Base-by-base conservation (phyloP, 92 coral and sea anemone genomes). In the Epizoanthus illoricatus region DNA sequence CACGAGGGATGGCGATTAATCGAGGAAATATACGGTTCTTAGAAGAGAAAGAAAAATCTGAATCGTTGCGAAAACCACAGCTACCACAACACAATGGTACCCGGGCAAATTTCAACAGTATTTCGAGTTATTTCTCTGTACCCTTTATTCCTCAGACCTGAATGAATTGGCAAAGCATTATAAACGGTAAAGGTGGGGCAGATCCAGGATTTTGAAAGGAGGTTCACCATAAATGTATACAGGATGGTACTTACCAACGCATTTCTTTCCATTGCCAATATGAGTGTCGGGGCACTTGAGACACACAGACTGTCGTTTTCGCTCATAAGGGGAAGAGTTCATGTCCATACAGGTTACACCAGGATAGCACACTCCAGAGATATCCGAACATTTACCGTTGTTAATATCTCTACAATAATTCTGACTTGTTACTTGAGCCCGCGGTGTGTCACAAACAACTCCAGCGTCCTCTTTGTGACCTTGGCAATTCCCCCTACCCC, bases 401-500 rank as follows among this genome's bases (percentile, higher is more conserved):
- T 75, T 81, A 67, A 90, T 81, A 11, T 83, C 71, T 49, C 97
- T 89, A 59, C 97, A 92, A 82, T 92, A 92, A 84, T 92, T 92
- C 55, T 86, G 86, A 12, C 94, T 81, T 18, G 91, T 85, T 66
- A 86, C 92, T 54, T 90, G 89, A 23, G 89, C 90, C 8, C 92
- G 91, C 21, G 90, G 85, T 68, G 83, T 91, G 54, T 86, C 94
- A 33, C 97, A 92, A 1, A 90, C 91, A 0, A 91, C 97, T 0
- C 97, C 90, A 15, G 97, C 97, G 64, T 92, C 97, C 73, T 92
- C 97, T 0, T 66, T 17, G 73, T 92, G 97, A 13, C 28, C 65
- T 11, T 81, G 83, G 80, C 97, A 92, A 87, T 92, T 92, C 1
- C 91, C 91, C 47, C 39, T 84, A 6, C 97, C 97, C 97, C 97